Base-by-base conservation (phyloP, 2,797 vertebrate genomes). In the Sciaenops ocellatus region DNA sequence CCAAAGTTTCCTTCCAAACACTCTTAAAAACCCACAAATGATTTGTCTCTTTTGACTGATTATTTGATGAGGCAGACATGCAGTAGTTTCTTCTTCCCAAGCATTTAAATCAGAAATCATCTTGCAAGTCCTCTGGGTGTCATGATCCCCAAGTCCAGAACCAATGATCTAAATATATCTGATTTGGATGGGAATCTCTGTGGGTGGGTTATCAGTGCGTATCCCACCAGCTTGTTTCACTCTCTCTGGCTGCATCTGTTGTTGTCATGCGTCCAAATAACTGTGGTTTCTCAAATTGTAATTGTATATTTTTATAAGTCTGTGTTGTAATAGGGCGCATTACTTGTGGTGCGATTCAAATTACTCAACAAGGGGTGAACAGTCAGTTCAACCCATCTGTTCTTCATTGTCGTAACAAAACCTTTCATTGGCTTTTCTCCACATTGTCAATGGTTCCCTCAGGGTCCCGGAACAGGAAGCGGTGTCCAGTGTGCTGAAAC, bases 381-480 rank as follows among this genome's bases (percentile, higher is more conserved):
- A 8, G 72, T 80, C 70, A 26, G 24, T 46, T 68, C 54, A 22
- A 50, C 60, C 77, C 77, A 83, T 87, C 75, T 84, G 85, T 64
- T 88, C 70, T 69, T 73, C 54, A 46, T 61, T 73, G 81, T 41
- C 41, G 71, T 67, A 88, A 72, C 54, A 47, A 48, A 72, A 86
- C 15, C 73, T 34, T 20, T 83, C 34, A 4, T 6, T 61, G 62
- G 59, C 71, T 61, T 55, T 26, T 17, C 26, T 75, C 56, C 54
- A 71, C 54, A 52, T 60, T 80, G 48, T 84, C 54, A 41, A 57
- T 22, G 69, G 8, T 22, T 79, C 69, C 65, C 60, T 42, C 92
- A 99, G 98, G 89, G 93, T 99, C 91, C 98, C 98, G 0, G 96
- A 98, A 94, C 98, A 98, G 92, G 97, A 98, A 67, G 93, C 94